phyloP scores from a whole-genome alignment of 2,113 vertebrate genomes.

The Numenius arquata region DNA sequence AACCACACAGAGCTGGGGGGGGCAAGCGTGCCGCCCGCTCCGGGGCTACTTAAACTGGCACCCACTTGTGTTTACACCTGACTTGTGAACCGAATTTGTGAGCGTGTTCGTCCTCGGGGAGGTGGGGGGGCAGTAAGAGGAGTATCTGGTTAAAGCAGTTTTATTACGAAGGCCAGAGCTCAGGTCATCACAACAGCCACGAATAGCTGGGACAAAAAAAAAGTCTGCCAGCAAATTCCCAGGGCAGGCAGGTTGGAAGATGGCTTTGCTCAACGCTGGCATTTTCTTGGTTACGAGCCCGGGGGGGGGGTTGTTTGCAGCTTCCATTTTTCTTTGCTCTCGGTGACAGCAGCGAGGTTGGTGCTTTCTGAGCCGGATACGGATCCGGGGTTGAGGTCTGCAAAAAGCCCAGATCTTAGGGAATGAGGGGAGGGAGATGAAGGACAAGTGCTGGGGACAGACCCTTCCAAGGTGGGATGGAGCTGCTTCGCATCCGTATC shows the following conservation, averaged over 20 bases:
- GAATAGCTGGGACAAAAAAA: neutral
- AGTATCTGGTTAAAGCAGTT: neutral
- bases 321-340: neutral
- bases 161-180: neutral
- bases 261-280: constrained; percentile 44
- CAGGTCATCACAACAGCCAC: neutral
- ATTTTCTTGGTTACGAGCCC: constrained; percentile 44
- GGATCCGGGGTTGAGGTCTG: neutral
- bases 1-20: rapidly evolving
- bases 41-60: neutral
- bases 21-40: neutral
- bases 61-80: neutral
- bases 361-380: neutral
- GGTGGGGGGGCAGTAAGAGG: neutral
- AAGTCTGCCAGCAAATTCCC: neutral
- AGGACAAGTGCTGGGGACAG: neutral
- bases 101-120: rapidly evolving
- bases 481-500: neutral
- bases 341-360: rapidly evolving
- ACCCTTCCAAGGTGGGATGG: neutral
- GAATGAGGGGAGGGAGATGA: neutral
- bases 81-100: rapidly evolving
- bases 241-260: constrained; percentile 3
- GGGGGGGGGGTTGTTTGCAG: constrained; percentile 19
- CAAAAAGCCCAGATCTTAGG: rapidly evolving